phyloP scores from a whole-genome alignment of 2,797 vertebrate species.

The Gambusia yucatana region DNA sequence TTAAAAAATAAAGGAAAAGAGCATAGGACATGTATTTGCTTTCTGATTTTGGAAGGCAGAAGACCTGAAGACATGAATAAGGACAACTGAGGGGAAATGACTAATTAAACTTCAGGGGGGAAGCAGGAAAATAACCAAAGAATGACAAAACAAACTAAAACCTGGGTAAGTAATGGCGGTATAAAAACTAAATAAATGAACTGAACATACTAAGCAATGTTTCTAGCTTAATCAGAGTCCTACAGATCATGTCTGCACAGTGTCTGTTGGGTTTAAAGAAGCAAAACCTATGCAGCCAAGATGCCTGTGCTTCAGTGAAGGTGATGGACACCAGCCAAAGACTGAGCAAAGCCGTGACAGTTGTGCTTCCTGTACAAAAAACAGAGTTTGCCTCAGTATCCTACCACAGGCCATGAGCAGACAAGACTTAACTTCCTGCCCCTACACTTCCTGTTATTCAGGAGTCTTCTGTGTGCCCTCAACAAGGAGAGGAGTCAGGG shows the following conservation, averaged over 20 bases:
- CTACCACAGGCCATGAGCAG: conserved; percentile 75
- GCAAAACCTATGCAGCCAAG: conserved; percentile 2
- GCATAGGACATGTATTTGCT: not conserved
- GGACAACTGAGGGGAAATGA: not conserved
- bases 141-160: not conserved
- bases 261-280: conserved; percentile 8
- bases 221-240: not conserved
- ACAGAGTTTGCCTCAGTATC: conserved; percentile 61
- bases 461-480: conserved; percentile 73
- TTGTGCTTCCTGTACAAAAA: conserved; percentile 72
- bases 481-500: conserved; percentile 41
- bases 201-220: not conserved
- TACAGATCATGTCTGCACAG: not conserved
- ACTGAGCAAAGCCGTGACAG: conserved; percentile 71
- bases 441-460: conserved; percentile 85
- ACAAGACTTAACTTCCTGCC: conserved; percentile 83
- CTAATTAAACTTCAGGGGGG: not conserved
- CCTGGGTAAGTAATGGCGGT: not conserved
- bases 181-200: not conserved
- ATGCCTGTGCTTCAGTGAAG: conserved; percentile 35
- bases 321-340: conserved; percentile 70
- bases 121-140: not conserved
- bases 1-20: not conserved
- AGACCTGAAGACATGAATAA: not conserved
- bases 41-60: not conserved